These are phyloP conservation scores for Lipotes vexillifer DNA, from an alignment of 2,113 vertebrate genomes.

Conservation along the genomic window DNA sequence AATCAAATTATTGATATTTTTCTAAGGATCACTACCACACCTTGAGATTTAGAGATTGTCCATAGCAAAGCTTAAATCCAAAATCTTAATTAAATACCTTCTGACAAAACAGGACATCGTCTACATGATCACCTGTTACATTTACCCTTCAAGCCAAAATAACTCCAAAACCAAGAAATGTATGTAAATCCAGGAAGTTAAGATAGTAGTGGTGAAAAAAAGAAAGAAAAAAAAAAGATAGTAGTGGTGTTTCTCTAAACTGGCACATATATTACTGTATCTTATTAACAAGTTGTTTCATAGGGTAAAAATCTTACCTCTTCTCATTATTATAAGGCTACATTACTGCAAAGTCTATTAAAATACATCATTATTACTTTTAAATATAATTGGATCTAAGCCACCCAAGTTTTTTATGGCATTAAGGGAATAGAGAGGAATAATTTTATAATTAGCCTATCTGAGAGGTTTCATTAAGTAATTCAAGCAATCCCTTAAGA, in stretches of 20 bases:
- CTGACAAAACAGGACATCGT: not conserved
- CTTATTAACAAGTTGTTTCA: not conserved
- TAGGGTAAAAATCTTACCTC: not conserved
- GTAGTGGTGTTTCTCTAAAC: not conserved
- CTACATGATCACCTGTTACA: not conserved
- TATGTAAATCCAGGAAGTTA: not conserved
- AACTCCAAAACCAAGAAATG: not conserved
- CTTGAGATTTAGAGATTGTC: not conserved
- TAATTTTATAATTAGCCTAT: not conserved
- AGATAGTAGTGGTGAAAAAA: not conserved
- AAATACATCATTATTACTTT: not conserved
- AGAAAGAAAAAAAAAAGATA: not conserved
- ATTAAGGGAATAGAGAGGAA: not conserved
- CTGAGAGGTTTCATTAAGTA: conserved; percentile 17
- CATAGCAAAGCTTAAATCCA: not conserved
- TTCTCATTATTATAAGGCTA: not conserved
- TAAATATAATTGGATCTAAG: not conserved
- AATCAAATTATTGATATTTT: not conserved
- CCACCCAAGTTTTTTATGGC: not conserved
- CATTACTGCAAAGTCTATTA: not conserved
- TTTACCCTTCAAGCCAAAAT: not conserved
- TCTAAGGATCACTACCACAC: not conserved
- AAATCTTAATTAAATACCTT: not conserved
- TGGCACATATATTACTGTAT: not conserved
- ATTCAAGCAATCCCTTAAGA: not conserved